Conservation (phyloP, 1,140 invertebrate species). For the Orchesella cincta region DNA sequence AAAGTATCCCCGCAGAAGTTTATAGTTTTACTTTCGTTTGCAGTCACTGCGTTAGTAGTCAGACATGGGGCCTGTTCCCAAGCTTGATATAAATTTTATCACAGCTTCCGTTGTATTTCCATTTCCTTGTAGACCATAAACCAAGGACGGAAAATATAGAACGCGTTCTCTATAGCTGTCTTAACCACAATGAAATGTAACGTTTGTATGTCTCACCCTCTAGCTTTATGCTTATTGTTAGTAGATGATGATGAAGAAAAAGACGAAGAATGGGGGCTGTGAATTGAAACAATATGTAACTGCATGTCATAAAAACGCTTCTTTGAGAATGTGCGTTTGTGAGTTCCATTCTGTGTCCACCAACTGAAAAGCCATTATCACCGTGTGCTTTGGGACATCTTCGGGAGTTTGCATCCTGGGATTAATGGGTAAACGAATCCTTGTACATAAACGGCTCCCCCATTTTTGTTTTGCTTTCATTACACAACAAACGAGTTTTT, state of each 20-base stretch:
- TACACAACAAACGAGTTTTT: not conserved
- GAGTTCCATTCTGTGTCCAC: not conserved
- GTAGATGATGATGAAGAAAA: not conserved
- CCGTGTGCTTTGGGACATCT: not conserved
- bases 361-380: not conserved
- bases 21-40: no score
- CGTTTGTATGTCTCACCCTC: not conserved
- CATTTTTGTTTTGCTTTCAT: not conserved
- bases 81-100: conserved; percentile 10
- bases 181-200: not conserved
- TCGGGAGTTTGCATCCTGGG: not conserved
- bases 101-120: conserved; percentile 3
- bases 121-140: not conserved
- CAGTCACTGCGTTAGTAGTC: no score
- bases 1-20: no score
- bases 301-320: not conserved
- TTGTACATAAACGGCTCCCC: not conserved
- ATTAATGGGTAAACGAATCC: conserved; percentile 5
- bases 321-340: no score
- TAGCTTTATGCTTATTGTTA: not conserved
- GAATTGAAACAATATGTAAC: conserved; percentile 4
- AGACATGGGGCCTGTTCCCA: no score
- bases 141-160: not conserved
- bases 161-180: not conserved
- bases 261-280: not conserved